These are phyloP conservation scores for Drosophila novamexicana DNA, from an alignment of 1,140 invertebrate genomes.

Conservation along the genomic window DNA sequence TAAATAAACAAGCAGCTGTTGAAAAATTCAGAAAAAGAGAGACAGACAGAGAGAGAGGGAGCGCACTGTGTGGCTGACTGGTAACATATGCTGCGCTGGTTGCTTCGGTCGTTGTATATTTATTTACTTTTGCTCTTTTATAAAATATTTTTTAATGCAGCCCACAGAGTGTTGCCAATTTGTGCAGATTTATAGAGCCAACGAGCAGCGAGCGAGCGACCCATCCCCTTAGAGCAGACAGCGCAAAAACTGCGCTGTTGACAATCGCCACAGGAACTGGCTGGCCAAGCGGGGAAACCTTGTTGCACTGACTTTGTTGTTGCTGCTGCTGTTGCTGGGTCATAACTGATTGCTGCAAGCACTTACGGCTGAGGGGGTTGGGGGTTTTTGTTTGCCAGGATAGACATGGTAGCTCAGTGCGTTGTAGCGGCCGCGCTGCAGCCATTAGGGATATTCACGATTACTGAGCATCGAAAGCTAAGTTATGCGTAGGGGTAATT, in stretches of 20 bases:
- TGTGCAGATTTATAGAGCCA: conserved; percentile 79
- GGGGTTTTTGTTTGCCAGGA: conserved; percentile 5
- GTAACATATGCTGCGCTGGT: conserved; percentile 63
- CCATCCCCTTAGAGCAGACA: background rate
- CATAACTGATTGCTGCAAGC: conserved; percentile 80
- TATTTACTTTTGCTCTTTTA: conserved; percentile 80
- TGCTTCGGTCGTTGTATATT: conserved; percentile 60
- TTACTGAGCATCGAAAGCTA: background rate
- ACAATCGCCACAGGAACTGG: conserved; percentile 76
- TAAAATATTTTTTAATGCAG: conserved; percentile 83
- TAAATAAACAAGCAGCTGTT: conserved; percentile 79
- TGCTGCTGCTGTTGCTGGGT: conserved; percentile 44
- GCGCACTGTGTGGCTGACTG: conserved; percentile 36
- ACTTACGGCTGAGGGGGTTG: conserved; percentile 44
- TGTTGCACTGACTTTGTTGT: conserved; percentile 36
- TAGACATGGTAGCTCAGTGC: conserved; percentile 35
- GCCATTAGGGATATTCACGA: conserved; percentile 38
- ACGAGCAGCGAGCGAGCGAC: conserved; percentile 17
- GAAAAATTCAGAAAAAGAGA: conserved; percentile 39
- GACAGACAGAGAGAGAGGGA: background rate
- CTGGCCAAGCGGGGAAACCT: conserved; percentile 57
- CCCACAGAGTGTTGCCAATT: conserved; percentile 79
- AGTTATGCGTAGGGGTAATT: too few relatives aligned
- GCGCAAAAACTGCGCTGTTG: conserved; percentile 61
- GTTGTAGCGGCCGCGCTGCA: conserved; percentile 2